phyloP scores from a whole-genome alignment of 2,888 invertebrate species.

The Polymixis lichenea region DNA sequence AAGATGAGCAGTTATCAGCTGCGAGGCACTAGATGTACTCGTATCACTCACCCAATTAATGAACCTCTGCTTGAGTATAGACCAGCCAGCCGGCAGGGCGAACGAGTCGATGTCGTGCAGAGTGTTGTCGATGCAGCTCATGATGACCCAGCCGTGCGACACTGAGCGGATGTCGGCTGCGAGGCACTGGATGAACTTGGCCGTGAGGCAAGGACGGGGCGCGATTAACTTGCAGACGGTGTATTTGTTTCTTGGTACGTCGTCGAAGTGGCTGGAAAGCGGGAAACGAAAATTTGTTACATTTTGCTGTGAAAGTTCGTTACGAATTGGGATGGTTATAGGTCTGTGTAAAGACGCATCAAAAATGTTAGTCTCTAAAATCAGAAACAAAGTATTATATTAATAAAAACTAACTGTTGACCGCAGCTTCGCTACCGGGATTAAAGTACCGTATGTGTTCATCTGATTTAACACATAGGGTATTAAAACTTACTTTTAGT shows the following conservation, averaged over 20 bases:
- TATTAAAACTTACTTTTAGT: too few relatives aligned
- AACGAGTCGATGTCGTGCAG: constrained; percentile 85
- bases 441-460: too few relatives aligned
- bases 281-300: too few relatives aligned
- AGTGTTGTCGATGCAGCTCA: constrained; percentile 87
- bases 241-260: constrained; percentile 90
- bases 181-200: constrained; percentile 93
- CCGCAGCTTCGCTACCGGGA: too few relatives aligned
- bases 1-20: constrained; percentile 87
- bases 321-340: background rate
- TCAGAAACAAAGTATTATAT: background rate
- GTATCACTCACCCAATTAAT: constrained; percentile 73
- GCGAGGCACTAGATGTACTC: constrained; percentile 94
- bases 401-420: too few relatives aligned
- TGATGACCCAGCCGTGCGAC: constrained; percentile 93
- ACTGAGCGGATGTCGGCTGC: constrained; percentile 92
- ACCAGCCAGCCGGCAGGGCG: constrained; percentile 92
- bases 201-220: constrained; percentile 93
- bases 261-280: constrained; percentile 86
- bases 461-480: too few relatives aligned
- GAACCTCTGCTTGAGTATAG: constrained; percentile 86
- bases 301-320: background rate
- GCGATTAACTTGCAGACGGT: constrained; percentile 91
- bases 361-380: background rate
- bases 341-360: background rate